These are phyloP conservation scores for Prenolepis imparis DNA, from an alignment of 2,888 invertebrate species.

Conservation along the genomic window DNA sequence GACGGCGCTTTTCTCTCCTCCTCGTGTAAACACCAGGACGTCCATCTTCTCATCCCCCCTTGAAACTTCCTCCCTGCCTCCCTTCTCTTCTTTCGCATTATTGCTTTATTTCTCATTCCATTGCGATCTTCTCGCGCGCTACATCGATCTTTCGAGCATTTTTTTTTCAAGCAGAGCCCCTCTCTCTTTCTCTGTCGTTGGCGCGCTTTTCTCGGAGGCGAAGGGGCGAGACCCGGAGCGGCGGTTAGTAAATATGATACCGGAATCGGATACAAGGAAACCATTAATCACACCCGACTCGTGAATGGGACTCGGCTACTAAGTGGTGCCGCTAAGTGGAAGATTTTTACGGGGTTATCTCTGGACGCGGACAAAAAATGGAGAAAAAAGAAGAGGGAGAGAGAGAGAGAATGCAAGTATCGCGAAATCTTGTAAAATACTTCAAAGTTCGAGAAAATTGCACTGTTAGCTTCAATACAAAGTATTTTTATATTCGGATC, in stretches of 20 bases:
- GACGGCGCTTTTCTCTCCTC: slow-evolving; percentile 16
- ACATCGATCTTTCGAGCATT: slow-evolving; percentile 27
- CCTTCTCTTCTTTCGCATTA: neutral
- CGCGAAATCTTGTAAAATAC: neutral
- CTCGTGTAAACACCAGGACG: slow-evolving; percentile 8
- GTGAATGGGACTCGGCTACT: slow-evolving; percentile 39
- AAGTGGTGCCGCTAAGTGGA: slow-evolving; percentile 66
- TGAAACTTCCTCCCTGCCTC: neutral
- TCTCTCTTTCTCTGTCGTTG: slow-evolving; percentile 20
- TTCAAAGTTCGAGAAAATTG: neutral
- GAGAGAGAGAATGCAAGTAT: neutral
- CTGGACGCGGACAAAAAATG: neutral
- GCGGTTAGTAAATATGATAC: slow-evolving; percentile 74
- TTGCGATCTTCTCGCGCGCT: neutral
- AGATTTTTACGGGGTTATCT: slow-evolving; percentile 79
- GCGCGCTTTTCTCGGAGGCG: slow-evolving; percentile 31
- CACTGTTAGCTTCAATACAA: slow-evolving; percentile 1
- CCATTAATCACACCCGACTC: slow-evolving; percentile 77
- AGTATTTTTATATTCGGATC: neutral
- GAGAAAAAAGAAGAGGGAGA: neutral
- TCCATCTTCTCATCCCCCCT: neutral
- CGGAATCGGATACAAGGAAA: slow-evolving; percentile 81
- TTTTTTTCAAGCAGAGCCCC: neutral
- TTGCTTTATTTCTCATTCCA: slow-evolving; percentile 24
- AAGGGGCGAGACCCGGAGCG: slow-evolving; percentile 50